Conservation (phyloP, 1,140 invertebrate genomes). For the Aphelenchoides avenae region DNA sequence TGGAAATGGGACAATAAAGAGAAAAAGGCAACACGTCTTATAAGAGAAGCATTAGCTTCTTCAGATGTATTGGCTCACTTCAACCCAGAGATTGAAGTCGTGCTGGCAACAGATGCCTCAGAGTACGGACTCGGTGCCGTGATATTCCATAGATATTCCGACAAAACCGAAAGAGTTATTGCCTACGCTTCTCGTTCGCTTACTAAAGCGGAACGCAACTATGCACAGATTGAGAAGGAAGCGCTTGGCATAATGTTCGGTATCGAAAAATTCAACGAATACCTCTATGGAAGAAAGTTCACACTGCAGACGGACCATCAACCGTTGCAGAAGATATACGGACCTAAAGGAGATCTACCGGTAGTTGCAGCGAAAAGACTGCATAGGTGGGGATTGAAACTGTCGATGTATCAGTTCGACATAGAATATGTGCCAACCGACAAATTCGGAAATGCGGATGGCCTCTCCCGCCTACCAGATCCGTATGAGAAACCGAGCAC, state of each 20-base stretch:
- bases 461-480: too few species aligned
- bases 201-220: slow-evolving; percentile 61
- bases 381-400: slow-evolving; percentile 21
- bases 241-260: slow-evolving; percentile 64
- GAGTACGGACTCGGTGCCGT: too few species aligned
- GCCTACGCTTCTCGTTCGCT: too few species aligned
- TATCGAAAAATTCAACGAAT: too few species aligned
- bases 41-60: slow-evolving; percentile 50
- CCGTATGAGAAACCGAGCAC: too few species aligned
- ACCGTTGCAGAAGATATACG: slow-evolving; percentile 60
- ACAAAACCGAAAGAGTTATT: slow-evolving; percentile 60
- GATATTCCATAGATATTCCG: slow-evolving; percentile 59
- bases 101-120: slow-evolving; percentile 63
- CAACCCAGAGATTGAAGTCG: slow-evolving; percentile 56
- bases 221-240: slow-evolving; percentile 65
- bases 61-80: slow-evolving; percentile 55
- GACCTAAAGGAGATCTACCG: slow-evolving; percentile 52
- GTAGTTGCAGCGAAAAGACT: slow-evolving; percentile 24
- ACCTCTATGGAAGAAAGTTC: slow-evolving; percentile 61
- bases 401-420: slow-evolving; percentile 32
- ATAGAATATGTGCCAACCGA: slow-evolving; percentile 32
- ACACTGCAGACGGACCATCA: too few species aligned
- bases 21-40: slow-evolving; percentile 39
- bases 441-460: too few species aligned
- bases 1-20: slow-evolving; percentile 30